Percentiles rank a stretch among this genome's conserved stretches.
phyloP scores from a whole-genome alignment of 2,113 vertebrate species.

The Mormoops blainvillei region DNA sequence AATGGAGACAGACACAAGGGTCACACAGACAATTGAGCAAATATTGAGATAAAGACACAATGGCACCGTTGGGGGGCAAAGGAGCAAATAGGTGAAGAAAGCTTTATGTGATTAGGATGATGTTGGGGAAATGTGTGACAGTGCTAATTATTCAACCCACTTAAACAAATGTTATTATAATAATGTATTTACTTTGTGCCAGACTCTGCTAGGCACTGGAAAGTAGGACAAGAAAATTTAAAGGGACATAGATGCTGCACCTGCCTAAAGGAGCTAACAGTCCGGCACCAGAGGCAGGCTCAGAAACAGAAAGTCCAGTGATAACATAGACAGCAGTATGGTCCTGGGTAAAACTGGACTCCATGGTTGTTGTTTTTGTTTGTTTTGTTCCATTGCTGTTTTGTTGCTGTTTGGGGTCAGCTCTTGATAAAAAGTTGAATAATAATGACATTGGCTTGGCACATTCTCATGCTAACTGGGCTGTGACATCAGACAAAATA shows the following conservation, averaged over 20 bases:
- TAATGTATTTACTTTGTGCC: not conserved
- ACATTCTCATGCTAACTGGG: not conserved
- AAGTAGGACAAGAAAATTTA: not conserved
- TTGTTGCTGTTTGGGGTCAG: not conserved
- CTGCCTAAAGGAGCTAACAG: not conserved
- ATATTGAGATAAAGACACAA: conserved; percentile 3
- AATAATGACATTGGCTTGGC: not conserved
- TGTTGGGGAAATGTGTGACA: not conserved
- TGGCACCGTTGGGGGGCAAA: not conserved
- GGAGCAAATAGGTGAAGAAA: not conserved
- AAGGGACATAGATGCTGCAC: not conserved
- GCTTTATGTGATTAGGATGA: not conserved
- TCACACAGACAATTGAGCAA: not conserved
- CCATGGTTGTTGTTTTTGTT: not conserved
- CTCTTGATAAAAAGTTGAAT: not conserved
- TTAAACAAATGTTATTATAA: not conserved
- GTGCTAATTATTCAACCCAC: not conserved
- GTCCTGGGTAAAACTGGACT: not conserved
- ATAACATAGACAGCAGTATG: not conserved
- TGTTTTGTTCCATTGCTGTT: not conserved
- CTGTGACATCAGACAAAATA: not conserved
- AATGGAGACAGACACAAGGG: not conserved
- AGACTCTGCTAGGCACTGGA: not conserved
- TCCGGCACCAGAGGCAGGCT: not conserved
- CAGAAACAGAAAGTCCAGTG: not conserved